Percentiles rank a stretch among this genome's conserved stretches.
These are phyloP conservation scores for Tenebrosternarchus preto DNA, from an alignment of 2,113 vertebrate species.

Conservation along the genomic window DNA sequence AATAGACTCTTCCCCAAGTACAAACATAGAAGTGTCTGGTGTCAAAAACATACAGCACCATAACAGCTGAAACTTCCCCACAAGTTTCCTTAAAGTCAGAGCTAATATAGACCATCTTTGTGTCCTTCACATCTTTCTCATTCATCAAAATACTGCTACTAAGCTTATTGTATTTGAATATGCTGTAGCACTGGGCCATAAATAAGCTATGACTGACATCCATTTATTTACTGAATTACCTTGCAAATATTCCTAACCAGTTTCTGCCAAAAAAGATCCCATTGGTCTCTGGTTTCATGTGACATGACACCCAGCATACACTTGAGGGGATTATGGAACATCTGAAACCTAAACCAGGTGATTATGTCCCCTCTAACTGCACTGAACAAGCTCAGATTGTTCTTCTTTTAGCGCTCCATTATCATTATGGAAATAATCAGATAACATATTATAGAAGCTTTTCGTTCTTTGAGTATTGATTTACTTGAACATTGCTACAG, in stretches of 20 bases:
- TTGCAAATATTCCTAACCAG: constrained; percentile 30
- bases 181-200: constrained; percentile 4
- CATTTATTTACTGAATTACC: constrained; percentile 40
- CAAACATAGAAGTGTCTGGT: background rate
- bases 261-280: constrained; percentile 30
- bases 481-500: background rate
- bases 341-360: background rate
- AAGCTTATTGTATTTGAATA: constrained; percentile 36
- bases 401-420: constrained; percentile 5
- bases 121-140: constrained; percentile 36
- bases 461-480: constrained; percentile 36
- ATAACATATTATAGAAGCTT: constrained; percentile 2
- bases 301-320: constrained; percentile 18
- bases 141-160: constrained; percentile 31
- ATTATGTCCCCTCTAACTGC: background rate
- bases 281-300: constrained; percentile 15
- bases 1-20: constrained; percentile 16
- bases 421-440: constrained; percentile 34
- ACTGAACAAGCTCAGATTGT: background rate
- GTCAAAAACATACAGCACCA: background rate
- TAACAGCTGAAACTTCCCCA: background rate
- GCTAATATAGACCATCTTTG: background rate
- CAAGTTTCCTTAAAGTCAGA: constrained; percentile 10
- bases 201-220: constrained; percentile 43
- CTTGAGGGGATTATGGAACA: background rate